Evolutionary conservation across 2,797 vertebrate species (phyloP), one percentile per base, ranked within the genome.

Genomic region (Sylvilagus floridanus): DNA sequence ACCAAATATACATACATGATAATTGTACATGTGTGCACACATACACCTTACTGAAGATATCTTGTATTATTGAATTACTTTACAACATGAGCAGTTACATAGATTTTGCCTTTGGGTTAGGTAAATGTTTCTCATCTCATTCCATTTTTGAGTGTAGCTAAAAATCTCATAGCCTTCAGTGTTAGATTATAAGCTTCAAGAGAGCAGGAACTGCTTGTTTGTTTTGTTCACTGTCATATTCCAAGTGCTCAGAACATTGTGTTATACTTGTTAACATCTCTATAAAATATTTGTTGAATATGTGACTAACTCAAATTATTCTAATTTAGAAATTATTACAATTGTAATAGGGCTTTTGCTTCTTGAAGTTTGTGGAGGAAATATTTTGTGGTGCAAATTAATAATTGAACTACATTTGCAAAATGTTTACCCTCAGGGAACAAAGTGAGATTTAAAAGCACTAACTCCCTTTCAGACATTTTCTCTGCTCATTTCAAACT

Each of bases 401-500:
- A 87, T 94, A 82, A 71, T 77, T 24, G 82, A 84, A 84, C 37
- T 85, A 81, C 2, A 76, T 71, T 88, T 84, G 52, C 65, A 50
- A 84, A 88, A 50, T 72, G 21, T 81, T 85, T 85, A 65, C 30
- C 28, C 8, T 72, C 52, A 88, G 28, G 93, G 54, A 85, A 21
- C 5, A 82, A 93, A 71, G 30, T 78, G 26, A 93, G 52, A 71
- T 77, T 76, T 63, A 71, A 94, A 90, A 89, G 22, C 22, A 32
- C 22, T 42, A 88, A 73, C 21, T 79, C 62, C 37, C 19, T 83
- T 89, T 89, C 60, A 82, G 75, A 88, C 3, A 81, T 76, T 89
- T 81, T 3, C 37, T 89, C n/a, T 93, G 69, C 7, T 93, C 91
- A 91, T 71, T 95, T 76, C 60, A 93, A 88, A 79, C 24, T 37